A percentile compares a stretch with the other conserved stretches of the same genome.
These are phyloP conservation scores for Neolamprologus brichardi DNA, from an alignment of 2,113 vertebrate species.

Conservation along the genomic window DNA sequence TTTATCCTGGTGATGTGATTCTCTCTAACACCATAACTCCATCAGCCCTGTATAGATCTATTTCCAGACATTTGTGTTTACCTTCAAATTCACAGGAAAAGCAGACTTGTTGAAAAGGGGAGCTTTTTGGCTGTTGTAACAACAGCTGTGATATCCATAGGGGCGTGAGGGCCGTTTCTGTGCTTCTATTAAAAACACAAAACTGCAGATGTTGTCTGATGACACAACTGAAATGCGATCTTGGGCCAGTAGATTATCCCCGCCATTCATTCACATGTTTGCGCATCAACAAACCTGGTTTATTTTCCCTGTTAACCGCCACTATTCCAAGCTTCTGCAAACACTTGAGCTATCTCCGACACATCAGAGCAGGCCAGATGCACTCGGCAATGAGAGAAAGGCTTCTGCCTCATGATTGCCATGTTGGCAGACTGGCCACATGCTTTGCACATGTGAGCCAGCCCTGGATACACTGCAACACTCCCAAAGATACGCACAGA, in stretches of 20 bases:
- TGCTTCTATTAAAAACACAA: constrained; percentile 34
- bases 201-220: constrained; percentile 35
- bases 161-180: neutral
- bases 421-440: constrained; percentile 34
- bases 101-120: neutral
- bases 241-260: neutral
- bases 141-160: constrained; percentile 19
- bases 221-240: constrained; percentile 5
- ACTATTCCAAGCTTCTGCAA: neutral
- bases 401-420: constrained; percentile 16
- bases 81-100: neutral
- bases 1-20: constrained; percentile 12
- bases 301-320: neutral
- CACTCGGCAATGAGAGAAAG: neutral
- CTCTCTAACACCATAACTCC: neutral
- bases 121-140: constrained; percentile 12
- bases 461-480: neutral
- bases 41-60: constrained; percentile 30
- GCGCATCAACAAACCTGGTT: neutral
- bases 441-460: constrained; percentile 28
- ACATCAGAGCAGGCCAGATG: neutral
- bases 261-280: neutral
- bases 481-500: neutral
- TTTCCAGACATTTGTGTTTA: constrained; percentile 1
- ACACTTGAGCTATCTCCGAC: neutral